Base-by-base conservation (phyloP, 2,113 vertebrate genomes). In the Diadophis punctatus region DNA sequence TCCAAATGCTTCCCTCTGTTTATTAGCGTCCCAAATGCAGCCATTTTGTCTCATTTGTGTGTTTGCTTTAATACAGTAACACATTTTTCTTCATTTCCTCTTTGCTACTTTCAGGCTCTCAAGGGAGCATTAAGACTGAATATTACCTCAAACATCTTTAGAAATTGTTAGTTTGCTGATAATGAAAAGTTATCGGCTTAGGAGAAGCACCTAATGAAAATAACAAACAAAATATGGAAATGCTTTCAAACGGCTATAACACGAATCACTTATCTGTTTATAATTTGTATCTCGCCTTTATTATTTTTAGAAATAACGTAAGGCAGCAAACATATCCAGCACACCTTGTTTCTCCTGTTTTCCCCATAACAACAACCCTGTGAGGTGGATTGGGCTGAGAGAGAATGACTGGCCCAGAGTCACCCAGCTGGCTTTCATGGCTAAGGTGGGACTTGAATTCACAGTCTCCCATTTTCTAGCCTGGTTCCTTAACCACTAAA, bases 201-300 rank as follows among this genome's bases (percentile, higher is more conserved):
- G 25, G 3, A 55, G 25, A 94, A 93, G 25, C 58, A 92, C 23
- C 34, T 80, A 16, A 93, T 88, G n/a, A 84, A 90, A 89, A 56
- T 11, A 30, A 46, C 7, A 55, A 74, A 51, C 22, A 74, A 48
- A 84, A 4, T 87, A 6, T 8, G 0, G 89, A 87, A 91, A 4
- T 48, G 0, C 0, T 30, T 93, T 90, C 85, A 86, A 30, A 80
- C 2, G 1, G 88, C 85, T 8, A 91, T 58, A 84, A 87, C 20
- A 90, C 93, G 87, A 0, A 3, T 1, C 16, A 0, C 53, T 48
- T 18, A 18, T 60, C 3, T 11, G 11, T 60, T 20, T 27, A 10
- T 27, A 60, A 27, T 60, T 60, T 60, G 25, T 27, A 27, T 68
- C 63, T 18, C 27, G 5, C 14, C 14, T 16, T 68, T 34, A 68